Evolutionary conservation across 2,797 vertebrate genomes (phyloP).

Genomic region (Valencia hispanica): DNA sequence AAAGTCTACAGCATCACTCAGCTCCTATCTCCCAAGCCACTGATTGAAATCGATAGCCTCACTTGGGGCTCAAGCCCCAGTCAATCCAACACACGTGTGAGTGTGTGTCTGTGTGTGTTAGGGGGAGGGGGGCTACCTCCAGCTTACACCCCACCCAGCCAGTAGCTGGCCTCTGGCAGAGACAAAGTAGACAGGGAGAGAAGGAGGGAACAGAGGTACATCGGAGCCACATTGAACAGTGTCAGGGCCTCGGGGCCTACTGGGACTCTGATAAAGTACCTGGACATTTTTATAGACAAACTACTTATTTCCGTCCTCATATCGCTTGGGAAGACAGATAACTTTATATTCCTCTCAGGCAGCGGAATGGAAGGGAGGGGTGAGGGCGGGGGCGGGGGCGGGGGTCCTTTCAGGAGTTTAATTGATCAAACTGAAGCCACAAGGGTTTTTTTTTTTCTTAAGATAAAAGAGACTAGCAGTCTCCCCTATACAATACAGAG

Average conservation of each 20-base stretch:
- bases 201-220: slow-evolving; percentile 48
- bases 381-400: not conserved
- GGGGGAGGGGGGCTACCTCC: slow-evolving; percentile 34
- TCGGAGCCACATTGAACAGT: slow-evolving; percentile 75
- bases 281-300: slow-evolving; percentile 88
- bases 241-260: slow-evolving; percentile 76
- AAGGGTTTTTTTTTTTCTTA: slow-evolving; percentile 71
- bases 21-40: slow-evolving; percentile 68
- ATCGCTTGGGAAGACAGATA: slow-evolving; percentile 84
- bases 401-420: slow-evolving; percentile 83
- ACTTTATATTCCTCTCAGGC: slow-evolving; percentile 85
- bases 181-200: slow-evolving; percentile 56
- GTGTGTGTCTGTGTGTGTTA: not conserved
- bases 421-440: slow-evolving; percentile 85
- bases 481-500: slow-evolving; percentile 78
- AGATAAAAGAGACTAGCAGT: slow-evolving; percentile 82
- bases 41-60: slow-evolving; percentile 80
- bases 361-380: slow-evolving; percentile 70
- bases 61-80: slow-evolving; percentile 69
- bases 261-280: slow-evolving; percentile 86
- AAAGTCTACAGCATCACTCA: slow-evolving; percentile 73
- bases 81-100: slow-evolving; percentile 56
- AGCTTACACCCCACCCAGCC: slow-evolving; percentile 65
- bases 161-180: slow-evolving; percentile 70
- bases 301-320: slow-evolving; percentile 85